These are phyloP conservation scores for Dendrocopos noguchii DNA, from an alignment of 2,113 vertebrate genomes.

Conservation along the genomic window DNA sequence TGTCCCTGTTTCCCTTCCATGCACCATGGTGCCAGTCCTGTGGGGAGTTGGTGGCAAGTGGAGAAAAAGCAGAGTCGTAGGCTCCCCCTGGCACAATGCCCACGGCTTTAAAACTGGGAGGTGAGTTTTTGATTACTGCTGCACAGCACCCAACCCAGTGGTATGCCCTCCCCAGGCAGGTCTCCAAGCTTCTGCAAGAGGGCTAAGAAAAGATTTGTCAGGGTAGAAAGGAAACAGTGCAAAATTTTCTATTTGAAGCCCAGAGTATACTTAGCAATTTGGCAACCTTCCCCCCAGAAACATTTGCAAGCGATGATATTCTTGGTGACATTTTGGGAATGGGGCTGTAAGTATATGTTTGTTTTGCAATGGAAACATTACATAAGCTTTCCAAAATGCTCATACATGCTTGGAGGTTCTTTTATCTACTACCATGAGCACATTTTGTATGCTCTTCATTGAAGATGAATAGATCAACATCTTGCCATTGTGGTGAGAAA, in stretches of 20 bases:
- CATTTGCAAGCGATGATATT: conserved; percentile 28
- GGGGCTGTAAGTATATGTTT: conserved; percentile 30
- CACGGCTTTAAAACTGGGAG: rapidly evolving
- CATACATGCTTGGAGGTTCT: conserved; percentile 32
- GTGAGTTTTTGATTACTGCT: not conserved
- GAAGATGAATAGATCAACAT: conserved; percentile 38
- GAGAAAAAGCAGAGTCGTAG: rapidly evolving
- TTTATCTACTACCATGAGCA: conserved; percentile 18
- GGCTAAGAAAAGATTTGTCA: not conserved
- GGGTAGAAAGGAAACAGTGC: not conserved
- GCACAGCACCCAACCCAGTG: not conserved
- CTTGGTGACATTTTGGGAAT: conserved; percentile 51
- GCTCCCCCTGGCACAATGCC: rapidly evolving
- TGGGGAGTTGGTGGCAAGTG: not conserved
- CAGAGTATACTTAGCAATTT: not conserved
- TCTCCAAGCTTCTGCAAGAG: not conserved
- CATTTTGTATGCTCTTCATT: conserved; percentile 29
- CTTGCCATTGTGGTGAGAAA: conserved; percentile 23
- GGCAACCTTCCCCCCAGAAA: conserved; percentile 22
- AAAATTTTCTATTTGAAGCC: not conserved
- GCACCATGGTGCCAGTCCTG: not conserved
- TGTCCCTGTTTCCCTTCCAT: not conserved
- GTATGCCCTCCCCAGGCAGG: not conserved
- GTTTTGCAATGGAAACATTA: conserved; percentile 59
- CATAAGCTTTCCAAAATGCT: conserved; percentile 24